phyloP scores from a whole-genome alignment of 2,797 vertebrate genomes.

The Hydrolagus colliei region DNA sequence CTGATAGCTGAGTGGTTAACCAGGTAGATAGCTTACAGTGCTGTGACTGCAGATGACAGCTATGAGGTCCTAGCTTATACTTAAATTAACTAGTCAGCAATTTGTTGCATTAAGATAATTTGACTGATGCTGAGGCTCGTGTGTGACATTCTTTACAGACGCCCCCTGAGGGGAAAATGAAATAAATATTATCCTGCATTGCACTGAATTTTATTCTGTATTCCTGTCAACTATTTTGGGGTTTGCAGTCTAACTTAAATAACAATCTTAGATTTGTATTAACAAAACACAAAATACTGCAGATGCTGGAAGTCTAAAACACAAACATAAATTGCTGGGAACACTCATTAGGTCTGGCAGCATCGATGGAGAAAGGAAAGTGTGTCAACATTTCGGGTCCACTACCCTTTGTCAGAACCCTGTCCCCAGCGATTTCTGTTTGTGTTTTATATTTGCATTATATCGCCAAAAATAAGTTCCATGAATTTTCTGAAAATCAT shows the following conservation, averaged over 20 bases:
- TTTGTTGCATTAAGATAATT: neutral
- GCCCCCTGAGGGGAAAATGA: neutral
- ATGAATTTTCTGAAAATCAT: neutral
- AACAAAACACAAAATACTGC: neutral
- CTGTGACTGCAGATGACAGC: neutral
- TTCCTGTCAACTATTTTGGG: neutral
- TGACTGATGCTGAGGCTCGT: neutral
- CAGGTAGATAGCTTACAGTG: conserved; percentile 4
- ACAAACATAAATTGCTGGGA: too few relatives aligned
- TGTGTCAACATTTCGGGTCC: too few relatives aligned
- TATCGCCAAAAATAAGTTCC: neutral
- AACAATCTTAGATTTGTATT: neutral
- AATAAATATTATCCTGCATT: neutral
- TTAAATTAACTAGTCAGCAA: neutral
- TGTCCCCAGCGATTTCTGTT: too few relatives aligned
- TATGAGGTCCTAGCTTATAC: neutral
- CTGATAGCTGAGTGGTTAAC: neutral
- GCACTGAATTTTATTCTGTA: conserved; percentile 8
- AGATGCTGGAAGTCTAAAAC: too few relatives aligned
- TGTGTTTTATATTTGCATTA: neutral
- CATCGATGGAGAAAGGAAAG: too few relatives aligned
- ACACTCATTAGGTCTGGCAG: too few relatives aligned
- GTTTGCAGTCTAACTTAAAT: conserved; percentile 4
- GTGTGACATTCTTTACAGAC: conserved; percentile 3
- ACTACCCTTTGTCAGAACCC: too few relatives aligned